Conservation (phyloP, 1,140 invertebrate genomes). For the Drosophila kanapiae region DNA sequence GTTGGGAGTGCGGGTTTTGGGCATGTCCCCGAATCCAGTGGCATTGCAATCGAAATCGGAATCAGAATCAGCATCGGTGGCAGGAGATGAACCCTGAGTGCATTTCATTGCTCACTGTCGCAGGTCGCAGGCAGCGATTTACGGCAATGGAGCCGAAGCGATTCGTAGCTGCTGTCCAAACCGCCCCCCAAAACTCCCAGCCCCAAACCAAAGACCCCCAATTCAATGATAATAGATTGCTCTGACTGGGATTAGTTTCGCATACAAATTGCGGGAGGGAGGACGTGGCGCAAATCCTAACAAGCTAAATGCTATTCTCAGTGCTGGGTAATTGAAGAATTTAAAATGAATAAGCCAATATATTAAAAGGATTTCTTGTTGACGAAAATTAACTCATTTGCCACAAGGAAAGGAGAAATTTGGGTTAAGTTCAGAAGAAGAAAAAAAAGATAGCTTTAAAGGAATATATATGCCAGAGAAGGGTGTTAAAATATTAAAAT, state of each 20-base stretch:
- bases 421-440: background rate
- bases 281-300: constrained; percentile 44
- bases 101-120: constrained; percentile 81
- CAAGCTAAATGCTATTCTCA: constrained; percentile 58
- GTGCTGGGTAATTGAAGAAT: constrained; percentile 45
- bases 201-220: constrained; percentile 18
- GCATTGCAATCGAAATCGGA: constrained; percentile 18
- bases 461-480: background rate
- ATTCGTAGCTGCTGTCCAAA: constrained; percentile 9
- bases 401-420: background rate
- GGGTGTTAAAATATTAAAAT: too few relatives aligned
- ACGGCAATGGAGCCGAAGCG: constrained; percentile 34
- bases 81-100: constrained; percentile 71
- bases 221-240: constrained; percentile 69
- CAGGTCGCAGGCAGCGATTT: constrained; percentile 54
- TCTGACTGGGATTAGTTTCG: constrained; percentile 60
- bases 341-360: constrained; percentile 41
- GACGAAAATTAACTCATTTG: constrained; percentile 9
- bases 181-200: background rate
- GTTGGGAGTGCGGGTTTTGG: background rate
- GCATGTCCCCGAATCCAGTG: constrained; percentile 34
- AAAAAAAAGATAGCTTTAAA: background rate
- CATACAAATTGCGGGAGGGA: constrained; percentile 65
- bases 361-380: constrained; percentile 4
- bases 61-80: constrained; percentile 31